These are phyloP conservation scores for Coleophora deauratella DNA, from an alignment of 2,888 invertebrate genomes.

Conservation along the genomic window DNA sequence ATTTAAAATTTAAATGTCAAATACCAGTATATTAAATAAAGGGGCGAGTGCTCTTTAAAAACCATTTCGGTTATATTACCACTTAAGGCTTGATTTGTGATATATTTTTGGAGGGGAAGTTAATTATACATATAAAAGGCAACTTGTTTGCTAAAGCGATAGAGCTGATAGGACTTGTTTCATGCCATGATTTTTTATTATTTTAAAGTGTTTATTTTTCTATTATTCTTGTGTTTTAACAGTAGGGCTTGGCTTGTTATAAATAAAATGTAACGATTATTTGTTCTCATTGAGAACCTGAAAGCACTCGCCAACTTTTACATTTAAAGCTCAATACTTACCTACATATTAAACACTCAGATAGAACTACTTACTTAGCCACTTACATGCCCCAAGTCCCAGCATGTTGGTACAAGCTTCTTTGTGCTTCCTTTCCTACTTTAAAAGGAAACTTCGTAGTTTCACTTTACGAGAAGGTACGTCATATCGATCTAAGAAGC, in stretches of 20 bases:
- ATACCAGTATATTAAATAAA: slow-evolving; percentile 24
- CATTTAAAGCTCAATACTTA: neutral
- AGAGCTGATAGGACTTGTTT: neutral
- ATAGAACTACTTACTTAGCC: too few relatives aligned
- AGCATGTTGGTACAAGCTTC: slow-evolving; percentile 5
- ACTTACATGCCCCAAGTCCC: neutral
- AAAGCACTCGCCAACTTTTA: too few relatives aligned
- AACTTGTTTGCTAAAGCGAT: neutral
- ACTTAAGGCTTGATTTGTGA: slow-evolving; percentile 8
- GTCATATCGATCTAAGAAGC: slow-evolving; percentile 6
- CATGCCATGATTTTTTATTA: too few relatives aligned
- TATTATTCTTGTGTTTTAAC: too few relatives aligned
- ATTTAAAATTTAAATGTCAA: slow-evolving; percentile 34
- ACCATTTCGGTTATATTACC: slow-evolving; percentile 18
- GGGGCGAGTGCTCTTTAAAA: slow-evolving; percentile 19
- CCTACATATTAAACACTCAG: too few relatives aligned
- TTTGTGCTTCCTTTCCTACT: slow-evolving; percentile 3
- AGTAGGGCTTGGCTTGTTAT: too few relatives aligned
- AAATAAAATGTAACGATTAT: too few relatives aligned
- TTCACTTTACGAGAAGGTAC: too few relatives aligned
- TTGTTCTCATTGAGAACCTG: too few relatives aligned
- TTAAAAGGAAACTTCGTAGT: slow-evolving; percentile 11
- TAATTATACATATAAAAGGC: slow-evolving; percentile 1
- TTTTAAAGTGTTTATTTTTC: too few relatives aligned
- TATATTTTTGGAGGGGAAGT: neutral